phyloP scores from a whole-genome alignment of 37 sponge, comb jelly and placozoan genomes.

The Eunapius fragilis region DNA sequence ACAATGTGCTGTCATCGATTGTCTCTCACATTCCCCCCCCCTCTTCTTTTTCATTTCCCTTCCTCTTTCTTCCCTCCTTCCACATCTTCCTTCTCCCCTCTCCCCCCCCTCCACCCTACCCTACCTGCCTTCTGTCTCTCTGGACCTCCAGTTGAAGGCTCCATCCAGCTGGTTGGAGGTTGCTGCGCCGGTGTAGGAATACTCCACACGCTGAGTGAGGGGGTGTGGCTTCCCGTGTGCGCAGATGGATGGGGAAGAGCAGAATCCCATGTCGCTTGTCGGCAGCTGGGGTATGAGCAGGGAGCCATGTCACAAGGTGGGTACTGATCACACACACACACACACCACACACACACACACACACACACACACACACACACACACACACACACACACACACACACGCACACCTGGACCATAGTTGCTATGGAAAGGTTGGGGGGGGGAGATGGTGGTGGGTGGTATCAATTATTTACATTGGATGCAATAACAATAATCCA shows the following conservation, averaged over 20 bases:
- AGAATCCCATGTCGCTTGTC: conserved; percentile 10
- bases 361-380: not conserved
- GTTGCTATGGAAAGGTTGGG: too few relatives aligned
- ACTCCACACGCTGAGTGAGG: not conserved
- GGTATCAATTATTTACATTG: too few relatives aligned
- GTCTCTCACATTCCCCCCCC: too few relatives aligned
- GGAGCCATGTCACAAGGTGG: too few relatives aligned
- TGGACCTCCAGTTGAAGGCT: too few relatives aligned
- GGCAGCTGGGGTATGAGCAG: conserved; percentile 8
- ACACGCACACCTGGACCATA: not conserved
- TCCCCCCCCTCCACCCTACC: not conserved
- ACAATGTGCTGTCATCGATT: too few relatives aligned
- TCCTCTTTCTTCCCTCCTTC: not conserved
- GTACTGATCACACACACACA: too few relatives aligned
- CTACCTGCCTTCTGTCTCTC: not conserved
- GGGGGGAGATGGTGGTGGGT: too few relatives aligned
- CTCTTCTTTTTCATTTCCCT: too few relatives aligned
- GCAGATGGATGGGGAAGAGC: not conserved
- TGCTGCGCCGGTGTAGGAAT: not conserved
- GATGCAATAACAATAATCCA: too few relatives aligned
- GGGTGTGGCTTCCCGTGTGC: not conserved
- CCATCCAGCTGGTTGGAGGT: too few relatives aligned
- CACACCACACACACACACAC: not conserved
- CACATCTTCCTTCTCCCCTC: not conserved
- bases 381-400: not conserved